Evolutionary conservation across 2,113 vertebrate genomes (phyloP), one percentile per base, ranked within the genome.

Genomic region (Phrynosoma blainvillii): DNA sequence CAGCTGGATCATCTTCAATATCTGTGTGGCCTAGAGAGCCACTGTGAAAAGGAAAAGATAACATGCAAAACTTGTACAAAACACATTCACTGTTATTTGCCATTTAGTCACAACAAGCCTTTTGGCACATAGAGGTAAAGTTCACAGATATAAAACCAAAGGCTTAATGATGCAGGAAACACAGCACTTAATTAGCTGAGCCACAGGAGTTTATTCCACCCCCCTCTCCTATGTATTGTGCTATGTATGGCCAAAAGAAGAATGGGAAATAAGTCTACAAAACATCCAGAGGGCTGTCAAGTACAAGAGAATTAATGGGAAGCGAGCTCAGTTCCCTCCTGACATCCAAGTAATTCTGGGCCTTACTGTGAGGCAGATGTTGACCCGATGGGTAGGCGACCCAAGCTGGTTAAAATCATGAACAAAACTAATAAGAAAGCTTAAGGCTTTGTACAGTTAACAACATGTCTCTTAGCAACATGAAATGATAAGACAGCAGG

Each of bases 101-200:
- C 4, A 82, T 73, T 90, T 88, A 91, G 30, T 77, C 89, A 68
- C 8, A 1, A 79, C 2, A 88, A 80, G 30, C 80, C 42, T 88
- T 87, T 25, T 27, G 89, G 70, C 56, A 86, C 0, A 12, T 7
- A 84, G 87, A 87, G 89, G 74, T 54, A 84, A 92, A 40, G 54
- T 90, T 82, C 86, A 47, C 32, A 84, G 86, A 70, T 90, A 88
- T 70, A 16, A 90, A 92, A 94, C 52, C 32, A 79, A 62, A 2
- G 84, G 12, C 1, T 81, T 88, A 94, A 84, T 36, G 54, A 75
- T 62, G 86, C 75, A 90, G 30, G 54, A 91, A 84, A 59, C 75
- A 32, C 77, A 84, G 68, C 75, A 85, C 81, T 91, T 84, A 91
- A 88, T 59, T 86, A 92, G 85, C 13, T 74, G 85, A 86, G 89